phyloP scores from a whole-genome alignment of 1,140 invertebrate genomes.

The Teleogryllus occipitalis region DNA sequence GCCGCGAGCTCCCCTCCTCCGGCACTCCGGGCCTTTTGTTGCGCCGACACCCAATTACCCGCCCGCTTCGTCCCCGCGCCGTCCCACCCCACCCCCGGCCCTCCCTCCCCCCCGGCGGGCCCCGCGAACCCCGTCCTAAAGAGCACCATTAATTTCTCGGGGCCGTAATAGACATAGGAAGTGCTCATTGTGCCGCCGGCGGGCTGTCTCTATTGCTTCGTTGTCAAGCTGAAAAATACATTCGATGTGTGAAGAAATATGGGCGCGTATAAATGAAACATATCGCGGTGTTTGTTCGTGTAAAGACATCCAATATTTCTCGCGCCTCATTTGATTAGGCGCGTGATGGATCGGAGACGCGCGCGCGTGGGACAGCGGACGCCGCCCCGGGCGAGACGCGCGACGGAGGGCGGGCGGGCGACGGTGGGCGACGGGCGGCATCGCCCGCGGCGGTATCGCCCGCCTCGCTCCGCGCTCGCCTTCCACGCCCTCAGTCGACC shows the following conservation, averaged over 20 bases:
- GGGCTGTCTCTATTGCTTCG: not conserved
- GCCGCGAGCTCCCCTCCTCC: too few species aligned
- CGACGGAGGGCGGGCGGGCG: too few species aligned
- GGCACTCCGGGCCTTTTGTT: too few species aligned
- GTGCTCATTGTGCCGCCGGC: not conserved
- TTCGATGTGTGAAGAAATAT: constrained; percentile 5
- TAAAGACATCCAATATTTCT: constrained; percentile 5
- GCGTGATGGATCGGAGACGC: not conserved
- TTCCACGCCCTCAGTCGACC: not conserved
- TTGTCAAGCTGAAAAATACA: constrained; percentile 5
- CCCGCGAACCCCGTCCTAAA: not conserved
- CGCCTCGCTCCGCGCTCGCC: not conserved
- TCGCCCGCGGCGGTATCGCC: not conserved
- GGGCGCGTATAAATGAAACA: not conserved
- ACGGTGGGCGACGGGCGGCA: too few species aligned
- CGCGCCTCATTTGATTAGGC: not conserved
- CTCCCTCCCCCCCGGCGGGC: too few species aligned
- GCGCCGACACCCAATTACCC: too few species aligned
- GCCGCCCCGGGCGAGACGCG: too few species aligned
- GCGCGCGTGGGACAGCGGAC: not conserved
- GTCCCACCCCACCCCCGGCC: too few species aligned
- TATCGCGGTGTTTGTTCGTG: not conserved
- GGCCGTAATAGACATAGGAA: not conserved
- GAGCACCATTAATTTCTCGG: not conserved
- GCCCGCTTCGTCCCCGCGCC: too few species aligned